These are phyloP conservation scores for Colostygia pectinataria DNA, from an alignment of 2,888 invertebrate genomes.

Conservation along the genomic window DNA sequence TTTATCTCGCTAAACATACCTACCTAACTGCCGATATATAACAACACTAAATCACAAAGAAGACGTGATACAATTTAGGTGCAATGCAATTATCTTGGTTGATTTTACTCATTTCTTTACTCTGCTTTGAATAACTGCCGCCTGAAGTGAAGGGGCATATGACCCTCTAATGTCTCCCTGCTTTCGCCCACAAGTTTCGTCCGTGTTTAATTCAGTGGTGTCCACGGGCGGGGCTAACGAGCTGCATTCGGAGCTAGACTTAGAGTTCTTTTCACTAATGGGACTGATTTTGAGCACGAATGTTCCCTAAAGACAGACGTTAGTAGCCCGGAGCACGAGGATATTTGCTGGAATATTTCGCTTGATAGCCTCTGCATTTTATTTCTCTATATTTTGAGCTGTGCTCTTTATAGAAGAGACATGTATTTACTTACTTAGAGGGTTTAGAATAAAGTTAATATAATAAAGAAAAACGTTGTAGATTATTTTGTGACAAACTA, in stretches of 20 bases:
- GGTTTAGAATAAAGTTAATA: no score
- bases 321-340: slow-evolving; percentile 1
- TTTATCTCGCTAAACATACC: no score
- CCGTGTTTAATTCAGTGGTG: slow-evolving; percentile 52
- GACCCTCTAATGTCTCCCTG: slow-evolving; percentile 2
- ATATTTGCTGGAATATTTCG: background rate
- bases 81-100: no score
- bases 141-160: no score
- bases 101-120: no score
- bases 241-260: slow-evolving; percentile 30
- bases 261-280: slow-evolving; percentile 33
- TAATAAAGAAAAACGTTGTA: no score
- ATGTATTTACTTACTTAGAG: no score
- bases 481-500: no score
- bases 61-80: no score
- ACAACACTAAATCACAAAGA: no score
- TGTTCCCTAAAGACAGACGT: slow-evolving; percentile 12
- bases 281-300: slow-evolving; percentile 34
- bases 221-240: slow-evolving; percentile 46
- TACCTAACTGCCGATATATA: no score
- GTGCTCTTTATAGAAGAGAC: slow-evolving; percentile 4
- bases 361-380: background rate
- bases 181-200: slow-evolving; percentile 35
- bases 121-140: no score
- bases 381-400: background rate